Evolutionary conservation across 1,140 invertebrate genomes (phyloP), one percentile per base, ranked within the genome.

Genomic region (Cydia strobilella): DNA sequence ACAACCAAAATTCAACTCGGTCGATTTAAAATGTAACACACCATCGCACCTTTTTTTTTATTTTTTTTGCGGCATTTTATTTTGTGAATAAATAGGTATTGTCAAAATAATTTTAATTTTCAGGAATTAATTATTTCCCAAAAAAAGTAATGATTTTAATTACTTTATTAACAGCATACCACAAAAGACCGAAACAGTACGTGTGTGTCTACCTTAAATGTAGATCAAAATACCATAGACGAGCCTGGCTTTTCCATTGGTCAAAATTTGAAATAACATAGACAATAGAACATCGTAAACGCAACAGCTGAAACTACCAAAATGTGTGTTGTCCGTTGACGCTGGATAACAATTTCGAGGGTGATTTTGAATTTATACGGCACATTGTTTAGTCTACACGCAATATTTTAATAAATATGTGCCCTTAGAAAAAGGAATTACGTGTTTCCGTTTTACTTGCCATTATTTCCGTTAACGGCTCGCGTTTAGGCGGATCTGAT

Each of bases 261-360:
- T 76, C 74, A 10, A 79, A 83, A 82, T 91, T 93, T 84, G 69
- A 91, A 92, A 86, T 81, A 82, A 18, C 82, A 89, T 84, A 88
- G 85, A 89, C 76, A 80, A 83, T 76, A 88, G 85, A 90, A 42
- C 71, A 84, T 86, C 78, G 84, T 88, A 88, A 92, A 90, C 82
- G 82, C 85, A 93, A 90, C 91, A 91, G 91, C 90, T 93, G 91
- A 87, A 90, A 78, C 72, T 73, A 80, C 75, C 80, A 89, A 89
- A 91, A 93, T 93, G 89, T 89, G 82, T 89, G 82, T 90, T 90
- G 86, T 90, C 90, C 90, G 90, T 93, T 93, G 89, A 91, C 77
- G 86, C 84, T 87, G 74, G 35, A 81, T 80, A 82, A 82, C 82
- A 75, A 85, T 88, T 85, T 84, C 82, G 86, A 83, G 84, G 89